A percentile compares a stretch with the other conserved stretches of the same genome.
Evolutionary conservation across 2,797 vertebrate genomes (phyloP).

Genomic region (Rhabdophis nuchalis): DNA sequence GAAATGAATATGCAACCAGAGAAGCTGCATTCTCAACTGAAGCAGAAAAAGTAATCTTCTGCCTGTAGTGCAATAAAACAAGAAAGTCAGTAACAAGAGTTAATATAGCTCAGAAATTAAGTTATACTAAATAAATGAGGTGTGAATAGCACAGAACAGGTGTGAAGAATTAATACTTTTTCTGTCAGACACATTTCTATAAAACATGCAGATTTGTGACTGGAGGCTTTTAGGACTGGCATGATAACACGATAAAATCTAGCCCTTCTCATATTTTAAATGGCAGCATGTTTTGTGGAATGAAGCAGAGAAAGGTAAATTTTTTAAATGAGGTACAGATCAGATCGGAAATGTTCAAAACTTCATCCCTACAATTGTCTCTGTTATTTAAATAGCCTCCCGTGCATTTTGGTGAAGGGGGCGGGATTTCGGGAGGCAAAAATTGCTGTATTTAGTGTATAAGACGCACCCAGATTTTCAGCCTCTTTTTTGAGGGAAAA

Average conservation of each 20-base stretch:
- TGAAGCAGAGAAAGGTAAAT: neutral
- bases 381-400: neutral
- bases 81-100: neutral
- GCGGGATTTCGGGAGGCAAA: no score
- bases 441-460: no score
- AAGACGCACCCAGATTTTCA: no score
- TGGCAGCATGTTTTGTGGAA: neutral
- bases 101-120: neutral
- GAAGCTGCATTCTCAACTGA: neutral
- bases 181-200: neutral
- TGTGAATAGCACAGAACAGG: neutral
- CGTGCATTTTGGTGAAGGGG: no score
- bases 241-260: neutral
- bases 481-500: no score
- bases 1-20: neutral
- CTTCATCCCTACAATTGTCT: neutral
- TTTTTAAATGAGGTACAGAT: neutral
- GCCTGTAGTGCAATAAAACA: neutral
- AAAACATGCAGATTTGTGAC: neutral
- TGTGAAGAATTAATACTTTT: neutral
- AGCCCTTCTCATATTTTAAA: neutral
- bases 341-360: neutral
- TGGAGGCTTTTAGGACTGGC: neutral
- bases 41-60: neutral
- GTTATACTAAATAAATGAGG: neutral